phyloP scores from a whole-genome alignment of 2,888 invertebrate species.

The Polia nebulosa region DNA sequence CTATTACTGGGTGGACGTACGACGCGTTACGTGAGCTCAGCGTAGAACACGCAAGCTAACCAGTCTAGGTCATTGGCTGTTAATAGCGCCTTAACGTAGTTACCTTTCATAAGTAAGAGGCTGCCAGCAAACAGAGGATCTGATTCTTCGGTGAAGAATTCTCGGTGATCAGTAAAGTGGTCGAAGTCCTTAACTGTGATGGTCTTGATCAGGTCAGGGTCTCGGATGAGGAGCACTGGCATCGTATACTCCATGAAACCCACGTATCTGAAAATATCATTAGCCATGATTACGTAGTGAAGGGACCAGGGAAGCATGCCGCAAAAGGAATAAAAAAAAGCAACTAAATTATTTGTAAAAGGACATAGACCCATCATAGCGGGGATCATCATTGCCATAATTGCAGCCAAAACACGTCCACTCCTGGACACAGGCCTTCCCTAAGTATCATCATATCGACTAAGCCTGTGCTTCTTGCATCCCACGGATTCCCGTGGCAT shows the following conservation, averaged over 20 bases:
- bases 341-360: too few relatives aligned
- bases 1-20: too few relatives aligned
- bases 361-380: background rate
- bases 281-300: background rate
- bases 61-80: too few relatives aligned
- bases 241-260: conserved; percentile 83
- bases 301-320: conserved; percentile 10
- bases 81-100: background rate
- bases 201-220: conserved; percentile 89
- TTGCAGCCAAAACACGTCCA: too few relatives aligned
- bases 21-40: too few relatives aligned
- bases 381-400: too few relatives aligned
- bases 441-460: too few relatives aligned
- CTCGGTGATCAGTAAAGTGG: conserved; percentile 88
- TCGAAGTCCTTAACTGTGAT: conserved; percentile 91
- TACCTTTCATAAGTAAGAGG: conserved; percentile 80
- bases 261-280: conserved; percentile 77
- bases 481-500: background rate
- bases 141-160: conserved; percentile 77
- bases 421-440: too few relatives aligned
- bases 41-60: too few relatives aligned
- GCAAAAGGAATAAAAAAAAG: background rate
- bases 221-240: conserved; percentile 85
- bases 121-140: conserved; percentile 86
- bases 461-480: too few relatives aligned